These are phyloP conservation scores for Procavia capensis DNA, from an alignment of 2,113 vertebrate genomes.

Conservation along the genomic window DNA sequence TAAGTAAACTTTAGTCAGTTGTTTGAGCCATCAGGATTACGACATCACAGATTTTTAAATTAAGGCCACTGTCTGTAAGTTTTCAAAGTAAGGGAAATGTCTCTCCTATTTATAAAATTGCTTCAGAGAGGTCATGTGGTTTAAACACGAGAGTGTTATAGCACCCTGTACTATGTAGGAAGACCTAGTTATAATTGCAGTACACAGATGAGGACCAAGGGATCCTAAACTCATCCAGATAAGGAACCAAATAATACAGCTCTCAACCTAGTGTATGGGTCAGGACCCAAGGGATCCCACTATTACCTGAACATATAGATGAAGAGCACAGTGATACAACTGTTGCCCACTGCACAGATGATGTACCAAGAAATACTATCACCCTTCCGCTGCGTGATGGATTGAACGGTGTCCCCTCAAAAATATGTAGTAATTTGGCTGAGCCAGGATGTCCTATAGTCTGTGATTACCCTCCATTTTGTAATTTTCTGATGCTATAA, in stretches of 20 bases:
- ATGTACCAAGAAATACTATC: not conserved
- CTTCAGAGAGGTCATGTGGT: not conserved
- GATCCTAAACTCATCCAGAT: not conserved
- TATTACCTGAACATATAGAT: not conserved
- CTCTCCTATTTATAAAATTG: not conserved
- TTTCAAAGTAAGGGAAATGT: not conserved
- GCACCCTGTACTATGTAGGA: not conserved
- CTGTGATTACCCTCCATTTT: too few species aligned
- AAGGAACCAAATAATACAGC: not conserved
- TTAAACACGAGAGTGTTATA: not conserved
- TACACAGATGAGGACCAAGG: not conserved
- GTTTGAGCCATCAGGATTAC: not conserved
- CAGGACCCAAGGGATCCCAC: not conserved
- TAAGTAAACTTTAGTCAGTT: not conserved
- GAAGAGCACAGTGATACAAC: too few species aligned
- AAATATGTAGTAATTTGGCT: too few species aligned
- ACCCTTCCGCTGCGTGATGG: too few species aligned
- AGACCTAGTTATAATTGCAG: not conserved
- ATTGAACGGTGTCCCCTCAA: too few species aligned
- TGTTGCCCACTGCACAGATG: too few species aligned
- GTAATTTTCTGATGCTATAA: too few species aligned
- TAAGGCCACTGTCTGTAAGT: not conserved
- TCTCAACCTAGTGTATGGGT: not conserved
- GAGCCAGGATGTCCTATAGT: too few species aligned
- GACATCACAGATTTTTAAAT: not conserved